phyloP scores from a whole-genome alignment of 2,888 invertebrate species.

The Siphonodentalium dalli region DNA sequence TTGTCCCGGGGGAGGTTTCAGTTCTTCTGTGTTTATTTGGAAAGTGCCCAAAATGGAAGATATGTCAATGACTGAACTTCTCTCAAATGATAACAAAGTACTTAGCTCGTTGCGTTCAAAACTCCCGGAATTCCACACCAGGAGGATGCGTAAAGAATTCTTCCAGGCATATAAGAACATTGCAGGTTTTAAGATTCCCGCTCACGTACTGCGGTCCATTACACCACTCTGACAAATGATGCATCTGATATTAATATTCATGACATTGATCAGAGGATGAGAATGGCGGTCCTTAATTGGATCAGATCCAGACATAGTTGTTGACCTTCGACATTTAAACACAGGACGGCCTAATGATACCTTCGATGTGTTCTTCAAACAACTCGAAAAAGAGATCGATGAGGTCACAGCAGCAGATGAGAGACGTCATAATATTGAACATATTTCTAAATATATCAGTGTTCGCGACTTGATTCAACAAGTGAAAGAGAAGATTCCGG shows the following conservation, averaged over 20 bases:
- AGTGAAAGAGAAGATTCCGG: too few species aligned
- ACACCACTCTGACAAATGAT: constrained; percentile 15
- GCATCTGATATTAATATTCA: constrained; percentile 13
- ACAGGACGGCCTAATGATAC: constrained; percentile 26
- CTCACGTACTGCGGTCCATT: constrained; percentile 14
- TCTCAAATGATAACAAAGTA: constrained; percentile 1
- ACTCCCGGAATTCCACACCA: constrained; percentile 24
- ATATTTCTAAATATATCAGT: constrained; percentile 25
- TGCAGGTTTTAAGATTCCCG: constrained; percentile 6
- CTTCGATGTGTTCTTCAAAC: constrained; percentile 22
- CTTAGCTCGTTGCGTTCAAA: constrained; percentile 8
- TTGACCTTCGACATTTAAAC: constrained; percentile 23
- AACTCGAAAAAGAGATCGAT: constrained; percentile 15
- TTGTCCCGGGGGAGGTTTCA: constrained; percentile 13
- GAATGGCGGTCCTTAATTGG: constrained; percentile 3
- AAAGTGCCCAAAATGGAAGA: constrained; percentile 2
- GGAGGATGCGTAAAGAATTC: constrained; percentile 24
- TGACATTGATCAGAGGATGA: constrained; percentile 6
- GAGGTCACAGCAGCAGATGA: constrained; percentile 23
- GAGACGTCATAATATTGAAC: constrained; percentile 23
- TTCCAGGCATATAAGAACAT: constrained; percentile 5
- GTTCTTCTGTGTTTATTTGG: constrained; percentile 14
- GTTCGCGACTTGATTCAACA: constrained; percentile 23
- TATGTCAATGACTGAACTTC: constrained; percentile 4
- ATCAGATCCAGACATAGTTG: constrained; percentile 20